phyloP scores from a whole-genome alignment of 2,888 invertebrate species.

The Ochlodes sylvanus region DNA sequence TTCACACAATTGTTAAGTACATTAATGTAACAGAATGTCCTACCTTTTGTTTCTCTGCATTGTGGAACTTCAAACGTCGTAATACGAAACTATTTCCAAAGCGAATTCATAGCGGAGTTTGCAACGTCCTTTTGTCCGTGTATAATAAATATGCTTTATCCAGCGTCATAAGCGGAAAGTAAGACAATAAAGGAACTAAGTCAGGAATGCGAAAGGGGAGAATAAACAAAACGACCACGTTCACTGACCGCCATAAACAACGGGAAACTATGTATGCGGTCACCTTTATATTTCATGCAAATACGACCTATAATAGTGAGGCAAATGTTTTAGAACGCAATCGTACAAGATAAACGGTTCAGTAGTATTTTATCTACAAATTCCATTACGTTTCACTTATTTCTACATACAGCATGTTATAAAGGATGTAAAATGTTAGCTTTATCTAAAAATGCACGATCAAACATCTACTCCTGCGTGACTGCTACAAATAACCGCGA shows the following conservation, averaged over 20 bases:
- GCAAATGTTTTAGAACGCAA: constrained; percentile 43
- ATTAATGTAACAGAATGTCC: constrained; percentile 4
- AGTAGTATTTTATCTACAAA: constrained; percentile 23
- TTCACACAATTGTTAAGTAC: too few relatives aligned
- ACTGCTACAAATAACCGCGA: constrained; percentile 82
- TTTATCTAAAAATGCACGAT: constrained; percentile 73
- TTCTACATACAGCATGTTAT: constrained; percentile 11
- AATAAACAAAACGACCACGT: constrained; percentile 62
- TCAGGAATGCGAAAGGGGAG: constrained; percentile 77
- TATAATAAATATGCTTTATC: constrained; percentile 71
- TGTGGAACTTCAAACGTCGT: constrained; percentile 26
- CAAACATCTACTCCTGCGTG: constrained; percentile 67
- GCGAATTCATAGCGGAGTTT: constrained; percentile 44
- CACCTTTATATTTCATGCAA: constrained; percentile 85
- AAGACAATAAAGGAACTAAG: constrained; percentile 81
- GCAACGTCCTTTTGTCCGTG: constrained; percentile 56
- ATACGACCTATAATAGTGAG: constrained; percentile 57
- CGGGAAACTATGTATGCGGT: constrained; percentile 77
- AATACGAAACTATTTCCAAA: constrained; percentile 39
- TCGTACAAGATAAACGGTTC: constrained; percentile 24
- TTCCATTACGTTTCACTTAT: constrained; percentile 25
- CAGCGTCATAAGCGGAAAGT: constrained; percentile 76
- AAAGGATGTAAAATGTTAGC: constrained; percentile 28
- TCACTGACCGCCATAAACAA: constrained; percentile 82
- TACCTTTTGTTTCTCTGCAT: constrained; percentile 19